Evolutionary conservation across 2,113 vertebrate species (phyloP).

Genomic region (Pteruthius melanotis): DNA sequence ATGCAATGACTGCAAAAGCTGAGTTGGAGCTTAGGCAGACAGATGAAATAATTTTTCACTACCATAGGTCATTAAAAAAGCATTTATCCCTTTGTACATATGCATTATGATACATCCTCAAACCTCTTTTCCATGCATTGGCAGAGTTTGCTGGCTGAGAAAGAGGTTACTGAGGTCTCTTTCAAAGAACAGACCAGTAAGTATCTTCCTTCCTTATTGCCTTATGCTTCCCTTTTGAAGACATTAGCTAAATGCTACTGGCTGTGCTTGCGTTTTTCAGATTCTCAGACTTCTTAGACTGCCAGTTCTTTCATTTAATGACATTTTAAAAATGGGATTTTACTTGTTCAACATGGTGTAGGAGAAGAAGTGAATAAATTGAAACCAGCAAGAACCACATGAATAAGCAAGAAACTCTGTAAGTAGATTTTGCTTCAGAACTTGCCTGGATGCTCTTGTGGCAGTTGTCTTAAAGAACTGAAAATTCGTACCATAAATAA

Average conservation of each 20-base stretch:
- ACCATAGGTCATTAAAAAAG: not conserved
- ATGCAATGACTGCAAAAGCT: not conserved
- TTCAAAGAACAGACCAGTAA: not conserved
- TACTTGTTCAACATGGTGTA: not conserved
- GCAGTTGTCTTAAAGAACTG: not conserved
- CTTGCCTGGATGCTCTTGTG: not conserved
- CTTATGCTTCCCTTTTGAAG: not conserved
- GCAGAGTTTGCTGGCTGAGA: not conserved
- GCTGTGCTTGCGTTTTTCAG: not conserved
- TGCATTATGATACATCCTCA: not conserved
- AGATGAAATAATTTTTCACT: not conserved
- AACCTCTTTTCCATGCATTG: not conserved
- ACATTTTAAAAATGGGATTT: not conserved
- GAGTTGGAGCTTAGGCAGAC: not conserved
- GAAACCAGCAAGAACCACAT: not conserved
- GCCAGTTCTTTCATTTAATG: not conserved
- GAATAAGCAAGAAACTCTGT: not conserved
- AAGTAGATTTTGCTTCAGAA: not conserved
- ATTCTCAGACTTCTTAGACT: not conserved
- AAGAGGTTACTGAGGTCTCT: not conserved
- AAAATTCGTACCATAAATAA: not conserved
- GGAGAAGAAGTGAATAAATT: not conserved
- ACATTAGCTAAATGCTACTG: not conserved
- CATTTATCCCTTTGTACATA: not conserved
- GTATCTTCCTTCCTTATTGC: not conserved